Evolutionary conservation across 2,113 vertebrate genomes (phyloP).

Genomic region (Calidris pugnax): DNA sequence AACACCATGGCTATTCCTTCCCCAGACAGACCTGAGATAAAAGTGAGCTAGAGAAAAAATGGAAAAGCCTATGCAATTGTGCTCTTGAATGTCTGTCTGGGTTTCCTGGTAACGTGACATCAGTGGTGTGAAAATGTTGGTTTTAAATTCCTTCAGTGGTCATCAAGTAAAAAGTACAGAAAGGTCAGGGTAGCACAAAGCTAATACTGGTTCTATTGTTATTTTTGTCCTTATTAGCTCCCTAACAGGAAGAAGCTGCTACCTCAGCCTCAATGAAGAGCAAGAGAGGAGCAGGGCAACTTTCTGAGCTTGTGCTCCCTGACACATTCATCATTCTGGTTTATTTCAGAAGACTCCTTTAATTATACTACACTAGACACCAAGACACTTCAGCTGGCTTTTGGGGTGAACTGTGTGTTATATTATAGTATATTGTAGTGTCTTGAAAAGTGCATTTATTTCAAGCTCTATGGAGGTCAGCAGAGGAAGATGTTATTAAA

Average conservation of each 20-base stretch:
- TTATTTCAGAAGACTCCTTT: neutral
- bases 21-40: neutral
- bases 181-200: neutral
- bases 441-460: neutral
- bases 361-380: neutral
- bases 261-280: neutral
- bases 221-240: neutral
- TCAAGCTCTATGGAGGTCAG: neutral
- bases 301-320: neutral
- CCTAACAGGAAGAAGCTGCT: neutral
- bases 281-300: neutral
- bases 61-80: neutral
- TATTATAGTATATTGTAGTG: neutral
- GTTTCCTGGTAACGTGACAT: neutral
- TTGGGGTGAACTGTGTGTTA: neutral
- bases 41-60: neutral
- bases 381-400: neutral
- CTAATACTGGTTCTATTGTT: neutral
- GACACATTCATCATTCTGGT: neutral
- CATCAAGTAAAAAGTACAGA: neutral
- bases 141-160: neutral
- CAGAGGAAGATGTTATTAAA: neutral
- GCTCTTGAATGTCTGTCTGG: neutral
- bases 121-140: neutral
- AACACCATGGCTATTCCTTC: neutral